Base-by-base conservation (phyloP, 2,113 vertebrate genomes). In the Corythaeola cristata region DNA sequence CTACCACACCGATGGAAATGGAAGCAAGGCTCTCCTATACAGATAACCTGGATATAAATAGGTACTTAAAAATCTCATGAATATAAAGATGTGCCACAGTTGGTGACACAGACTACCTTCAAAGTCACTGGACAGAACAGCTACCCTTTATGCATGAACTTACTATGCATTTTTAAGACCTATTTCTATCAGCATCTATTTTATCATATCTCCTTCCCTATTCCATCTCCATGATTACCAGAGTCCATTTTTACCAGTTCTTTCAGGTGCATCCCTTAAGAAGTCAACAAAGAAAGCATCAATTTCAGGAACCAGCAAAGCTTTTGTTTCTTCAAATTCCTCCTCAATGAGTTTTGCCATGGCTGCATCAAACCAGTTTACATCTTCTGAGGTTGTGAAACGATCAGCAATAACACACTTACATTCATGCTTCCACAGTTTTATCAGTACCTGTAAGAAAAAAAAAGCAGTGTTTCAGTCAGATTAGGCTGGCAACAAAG, bases 281-380 rank as follows among this genome's bases (percentile, higher is more conserved):
- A 99, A 99, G 97, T 99, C 99, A 67, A 99, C 99, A 97, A 99
- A 99, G 90, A 99, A 99, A n/a, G 96, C 45, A 74, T 99, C 98
- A 6, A 44, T 88, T 63, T 97, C 98, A 50, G 55, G 92, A 44
- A 98, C 98, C 83, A 98, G 97, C 4, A 96, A 55, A 44, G 58
- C 58, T 80, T 94, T 98, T 59, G 95, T 92, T 64, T 98, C 97
- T 89, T 98, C 98, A 81, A 99, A 97, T 69, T 98, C 98, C 30
- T 98, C 98, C 62, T 98, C 97, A 45, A 98, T 94, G 52, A 99
- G 96, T 76, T 97, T 97, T 35, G 93, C 97, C 94, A 99, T 93
- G 27, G 98, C 59, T 83, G 88, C 76, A 47, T 99, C 98, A 97
- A 99, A 99, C 99, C 99, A 99, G 44, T 94, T 92, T 69, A 98